A percentile compares a stretch with the other conserved stretches of the same genome.
These are phyloP conservation scores for Venustoraphidia nigricollis DNA, from an alignment of 2,888 invertebrate genomes.

Conservation along the genomic window DNA sequence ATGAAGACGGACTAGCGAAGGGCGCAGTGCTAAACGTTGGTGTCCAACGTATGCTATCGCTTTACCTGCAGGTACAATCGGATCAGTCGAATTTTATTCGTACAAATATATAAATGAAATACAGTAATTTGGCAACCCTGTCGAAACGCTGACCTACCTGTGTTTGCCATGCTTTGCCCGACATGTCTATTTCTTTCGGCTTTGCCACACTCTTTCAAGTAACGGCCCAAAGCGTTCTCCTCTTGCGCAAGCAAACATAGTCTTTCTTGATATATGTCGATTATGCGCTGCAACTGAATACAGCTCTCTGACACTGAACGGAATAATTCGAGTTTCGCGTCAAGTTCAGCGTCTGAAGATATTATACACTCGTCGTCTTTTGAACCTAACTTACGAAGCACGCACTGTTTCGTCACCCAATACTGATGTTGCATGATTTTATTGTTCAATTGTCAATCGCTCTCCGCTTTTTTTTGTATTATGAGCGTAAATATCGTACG, in stretches of 20 bases:
- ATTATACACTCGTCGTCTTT: constrained; percentile 97
- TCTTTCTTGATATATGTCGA: constrained; percentile 88
- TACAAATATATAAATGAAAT: constrained; percentile 24
- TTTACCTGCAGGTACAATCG: neutral
- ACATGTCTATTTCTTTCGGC: constrained; percentile 74
- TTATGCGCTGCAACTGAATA: constrained; percentile 67
- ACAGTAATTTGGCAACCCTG: constrained; percentile 40
- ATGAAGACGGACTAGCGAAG: constrained; percentile 75
- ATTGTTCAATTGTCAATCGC: neutral
- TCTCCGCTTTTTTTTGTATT: no score
- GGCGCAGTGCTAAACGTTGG: constrained; percentile 74
- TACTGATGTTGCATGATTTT: constrained; percentile 78
- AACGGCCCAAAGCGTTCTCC: constrained; percentile 86
- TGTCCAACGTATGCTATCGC: constrained; percentile 42
- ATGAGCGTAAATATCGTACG: no score
- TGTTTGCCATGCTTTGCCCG: constrained; percentile 63
- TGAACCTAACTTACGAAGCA: constrained; percentile 81
- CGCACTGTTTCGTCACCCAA: constrained; percentile 95
- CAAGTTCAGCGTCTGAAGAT: constrained; percentile 90
- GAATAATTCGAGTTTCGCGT: constrained; percentile 88
- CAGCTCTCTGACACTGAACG: constrained; percentile 86
- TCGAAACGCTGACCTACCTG: constrained; percentile 51
- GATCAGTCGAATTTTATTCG: no score
- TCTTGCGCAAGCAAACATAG: constrained; percentile 87
- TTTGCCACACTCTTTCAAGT: constrained; percentile 86